phyloP scores from a whole-genome alignment of 2,113 vertebrate genomes.

The Albula glossodonta region DNA sequence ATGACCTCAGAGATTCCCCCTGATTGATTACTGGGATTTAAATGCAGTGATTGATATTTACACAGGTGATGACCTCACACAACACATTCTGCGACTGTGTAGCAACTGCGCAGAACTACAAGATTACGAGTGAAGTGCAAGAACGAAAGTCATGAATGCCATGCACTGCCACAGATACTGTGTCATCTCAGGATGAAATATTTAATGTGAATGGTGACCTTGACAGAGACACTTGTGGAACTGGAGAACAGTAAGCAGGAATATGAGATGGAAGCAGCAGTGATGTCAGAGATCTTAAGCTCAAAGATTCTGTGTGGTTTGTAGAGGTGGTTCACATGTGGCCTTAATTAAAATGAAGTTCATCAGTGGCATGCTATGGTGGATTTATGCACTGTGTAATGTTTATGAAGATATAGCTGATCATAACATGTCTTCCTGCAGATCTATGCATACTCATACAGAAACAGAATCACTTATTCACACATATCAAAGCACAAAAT shows the following conservation, averaged over 20 bases:
- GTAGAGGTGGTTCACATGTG: background rate
- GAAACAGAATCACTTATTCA: no score
- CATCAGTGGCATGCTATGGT: background rate
- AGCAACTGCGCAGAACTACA: background rate
- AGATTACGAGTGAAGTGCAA: background rate
- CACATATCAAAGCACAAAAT: no score
- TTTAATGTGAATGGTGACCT: background rate
- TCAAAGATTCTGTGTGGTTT: constrained; percentile 20
- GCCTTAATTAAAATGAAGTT: background rate
- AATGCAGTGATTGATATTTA: background rate
- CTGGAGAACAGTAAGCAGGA: background rate
- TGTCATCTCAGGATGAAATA: background rate
- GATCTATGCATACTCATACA: no score
- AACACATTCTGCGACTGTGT: background rate
- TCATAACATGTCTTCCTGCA: background rate
- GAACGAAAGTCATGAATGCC: background rate
- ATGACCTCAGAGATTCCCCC: background rate
- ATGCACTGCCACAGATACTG: background rate
- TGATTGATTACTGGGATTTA: background rate
- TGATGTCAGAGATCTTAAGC: background rate
- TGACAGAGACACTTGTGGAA: constrained; percentile 9
- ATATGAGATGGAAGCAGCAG: background rate
- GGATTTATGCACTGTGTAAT: background rate
- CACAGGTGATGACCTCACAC: background rate
- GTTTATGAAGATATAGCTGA: constrained; percentile 1